A percentile compares a stretch with the other conserved stretches of the same genome.
These are phyloP conservation scores for Trichosurus vulpecula DNA, from an alignment of 2,797 vertebrate genomes.

Conservation along the genomic window DNA sequence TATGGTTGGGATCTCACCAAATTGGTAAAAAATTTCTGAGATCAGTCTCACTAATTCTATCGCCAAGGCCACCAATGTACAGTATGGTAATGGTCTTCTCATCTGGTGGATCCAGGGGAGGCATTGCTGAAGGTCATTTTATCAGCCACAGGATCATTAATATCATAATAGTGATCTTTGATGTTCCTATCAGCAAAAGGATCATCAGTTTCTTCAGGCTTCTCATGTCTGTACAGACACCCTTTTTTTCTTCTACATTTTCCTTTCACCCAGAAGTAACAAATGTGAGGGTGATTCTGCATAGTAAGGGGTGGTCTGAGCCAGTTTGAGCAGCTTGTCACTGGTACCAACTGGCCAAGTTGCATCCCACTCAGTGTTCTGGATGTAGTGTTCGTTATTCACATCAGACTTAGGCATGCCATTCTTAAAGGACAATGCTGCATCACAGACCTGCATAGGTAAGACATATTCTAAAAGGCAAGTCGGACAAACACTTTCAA, in stretches of 20 bases:
- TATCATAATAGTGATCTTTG: constrained; percentile 98
- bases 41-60: constrained; percentile 95
- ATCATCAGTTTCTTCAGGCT: constrained; percentile 97
- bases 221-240: constrained; percentile 96
- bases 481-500: constrained; percentile 99
- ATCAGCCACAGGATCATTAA: constrained; percentile 97
- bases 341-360: constrained; percentile 94
- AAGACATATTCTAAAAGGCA: constrained; percentile 97
- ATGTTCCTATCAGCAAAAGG: constrained; percentile 99
- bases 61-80: constrained; percentile 96
- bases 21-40: constrained; percentile 98
- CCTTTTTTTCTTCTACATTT: constrained; percentile 96
- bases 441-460: constrained; percentile 97
- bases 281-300: constrained; percentile 97
- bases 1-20: constrained; percentile 96
- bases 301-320: constrained; percentile 97
- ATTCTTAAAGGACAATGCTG: constrained; percentile 94
- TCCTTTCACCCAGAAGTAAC: constrained; percentile 98
- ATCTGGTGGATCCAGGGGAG: constrained; percentile 94
- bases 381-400: constrained; percentile 98
- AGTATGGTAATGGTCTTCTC: constrained; percentile 97
- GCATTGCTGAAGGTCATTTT: constrained; percentile 98
- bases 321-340: constrained; percentile 97
- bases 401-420: constrained; percentile 98
- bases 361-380: constrained; percentile 98